A percentile compares a stretch with the other conserved stretches of the same genome.
Evolutionary conservation across 1,140 invertebrate genomes (phyloP).

Genomic region (Bombus consobrinus): DNA sequence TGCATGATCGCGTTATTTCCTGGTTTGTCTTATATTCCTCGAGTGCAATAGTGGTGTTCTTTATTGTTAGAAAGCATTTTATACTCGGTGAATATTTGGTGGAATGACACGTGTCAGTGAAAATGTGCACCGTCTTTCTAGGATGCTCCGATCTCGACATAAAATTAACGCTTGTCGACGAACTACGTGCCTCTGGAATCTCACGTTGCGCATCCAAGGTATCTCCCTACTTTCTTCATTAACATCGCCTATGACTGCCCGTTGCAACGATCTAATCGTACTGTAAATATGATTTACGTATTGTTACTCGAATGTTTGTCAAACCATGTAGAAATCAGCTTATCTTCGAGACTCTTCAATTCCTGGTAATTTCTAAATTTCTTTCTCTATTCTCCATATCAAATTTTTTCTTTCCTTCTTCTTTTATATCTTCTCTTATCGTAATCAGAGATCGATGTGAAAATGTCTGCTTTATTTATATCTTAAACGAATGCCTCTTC

Average conservation of each 20-base stretch:
- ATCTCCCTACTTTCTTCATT: constrained; percentile 33
- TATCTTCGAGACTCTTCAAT: background rate
- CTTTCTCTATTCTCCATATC: no score
- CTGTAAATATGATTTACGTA: no score
- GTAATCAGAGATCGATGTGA: no score
- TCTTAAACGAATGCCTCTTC: no score
- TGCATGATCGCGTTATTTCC: no score
- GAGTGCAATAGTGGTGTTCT: constrained; percentile 7
- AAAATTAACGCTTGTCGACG: constrained; percentile 14
- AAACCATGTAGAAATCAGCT: background rate
- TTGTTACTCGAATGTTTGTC: background rate
- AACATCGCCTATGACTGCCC: background rate
- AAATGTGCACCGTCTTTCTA: background rate
- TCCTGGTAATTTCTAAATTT: no score
- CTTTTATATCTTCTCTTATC: background rate
- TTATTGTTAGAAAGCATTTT: background rate
- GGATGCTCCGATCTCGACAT: background rate
- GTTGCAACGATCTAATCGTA: background rate
- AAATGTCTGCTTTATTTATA: no score
- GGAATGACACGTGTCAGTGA: constrained; percentile 24
- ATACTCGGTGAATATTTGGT: background rate
- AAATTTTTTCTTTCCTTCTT: background rate
- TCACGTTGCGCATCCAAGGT: constrained; percentile 9
- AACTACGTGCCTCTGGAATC: constrained; percentile 13
- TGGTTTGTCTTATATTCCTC: background rate